phyloP scores from a whole-genome alignment of 1,140 invertebrate species.

The Brachionus koreanus region DNA sequence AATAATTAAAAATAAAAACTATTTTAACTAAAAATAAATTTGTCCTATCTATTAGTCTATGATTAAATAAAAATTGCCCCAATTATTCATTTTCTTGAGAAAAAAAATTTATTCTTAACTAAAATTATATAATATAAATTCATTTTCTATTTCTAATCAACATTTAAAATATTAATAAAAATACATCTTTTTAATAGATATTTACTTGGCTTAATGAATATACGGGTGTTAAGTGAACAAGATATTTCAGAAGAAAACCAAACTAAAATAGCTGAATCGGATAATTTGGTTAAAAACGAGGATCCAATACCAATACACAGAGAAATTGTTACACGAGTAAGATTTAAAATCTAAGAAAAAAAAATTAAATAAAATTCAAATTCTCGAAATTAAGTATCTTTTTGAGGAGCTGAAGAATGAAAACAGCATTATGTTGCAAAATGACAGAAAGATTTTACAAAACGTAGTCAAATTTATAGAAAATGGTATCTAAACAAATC shows the following conservation, averaged over 20 bases:
- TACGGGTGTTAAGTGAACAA: neutral
- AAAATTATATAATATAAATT: no score
- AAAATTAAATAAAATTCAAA: neutral
- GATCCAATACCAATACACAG: neutral
- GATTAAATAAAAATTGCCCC: no score
- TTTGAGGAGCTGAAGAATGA: slow-evolving; percentile 4
- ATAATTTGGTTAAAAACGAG: neutral
- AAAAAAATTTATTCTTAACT: no score
- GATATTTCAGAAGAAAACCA: neutral
- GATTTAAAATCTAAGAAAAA: neutral
- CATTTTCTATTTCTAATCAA: no score
- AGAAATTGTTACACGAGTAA: neutral
- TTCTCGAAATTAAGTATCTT: neutral
- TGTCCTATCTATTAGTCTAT: no score
- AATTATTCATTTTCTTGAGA: no score
- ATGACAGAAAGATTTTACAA: neutral
- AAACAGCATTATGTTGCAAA: neutral
- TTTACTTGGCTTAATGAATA: neutral
- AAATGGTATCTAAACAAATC: slow-evolving; percentile 24
- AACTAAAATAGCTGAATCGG: neutral
- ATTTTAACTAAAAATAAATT: no score
- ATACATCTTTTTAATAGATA: neutral
- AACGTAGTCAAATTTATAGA: neutral
- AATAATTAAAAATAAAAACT: no score
- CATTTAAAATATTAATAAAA: no score